Percentiles rank a stretch among this genome's conserved stretches.
Evolutionary conservation across 2,113 vertebrate species (phyloP).

Genomic region (Elgaria multicarinata): DNA sequence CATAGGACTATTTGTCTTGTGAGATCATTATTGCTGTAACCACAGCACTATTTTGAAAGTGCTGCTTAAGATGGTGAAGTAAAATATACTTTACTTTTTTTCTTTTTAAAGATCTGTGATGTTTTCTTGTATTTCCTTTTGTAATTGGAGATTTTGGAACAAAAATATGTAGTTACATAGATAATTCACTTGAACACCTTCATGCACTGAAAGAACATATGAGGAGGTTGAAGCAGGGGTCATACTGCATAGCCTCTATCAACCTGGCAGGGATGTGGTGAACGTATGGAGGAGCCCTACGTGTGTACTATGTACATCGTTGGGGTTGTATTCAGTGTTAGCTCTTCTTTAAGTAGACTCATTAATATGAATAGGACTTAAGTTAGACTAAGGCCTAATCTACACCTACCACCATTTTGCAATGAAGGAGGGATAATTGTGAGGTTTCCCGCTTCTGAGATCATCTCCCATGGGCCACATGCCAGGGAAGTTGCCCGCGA

Average conservation of each 20-base stretch:
- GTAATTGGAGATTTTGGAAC: background rate
- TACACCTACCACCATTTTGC: no score
- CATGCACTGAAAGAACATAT: background rate
- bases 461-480: no score
- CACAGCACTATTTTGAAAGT: background rate
- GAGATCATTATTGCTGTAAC: constrained; percentile 12
- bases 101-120: background rate
- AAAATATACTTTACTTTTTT: background rate
- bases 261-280: no score
- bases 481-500: no score
- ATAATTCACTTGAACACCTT: background rate
- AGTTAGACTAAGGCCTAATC: no score
- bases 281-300: no score
- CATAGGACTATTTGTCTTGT: background rate
- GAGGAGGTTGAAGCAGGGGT: background rate
- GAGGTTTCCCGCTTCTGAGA: no score
- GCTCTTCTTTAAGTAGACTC: no score
- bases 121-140: background rate
- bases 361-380: no score
- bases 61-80: background rate
- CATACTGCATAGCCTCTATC: background rate
- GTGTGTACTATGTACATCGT: no score
- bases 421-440: no score
- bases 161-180: background rate
- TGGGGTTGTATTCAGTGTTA: no score